These are phyloP conservation scores for Abscondita cerata DNA, from an alignment of 2,888 invertebrate species.

Conservation along the genomic window DNA sequence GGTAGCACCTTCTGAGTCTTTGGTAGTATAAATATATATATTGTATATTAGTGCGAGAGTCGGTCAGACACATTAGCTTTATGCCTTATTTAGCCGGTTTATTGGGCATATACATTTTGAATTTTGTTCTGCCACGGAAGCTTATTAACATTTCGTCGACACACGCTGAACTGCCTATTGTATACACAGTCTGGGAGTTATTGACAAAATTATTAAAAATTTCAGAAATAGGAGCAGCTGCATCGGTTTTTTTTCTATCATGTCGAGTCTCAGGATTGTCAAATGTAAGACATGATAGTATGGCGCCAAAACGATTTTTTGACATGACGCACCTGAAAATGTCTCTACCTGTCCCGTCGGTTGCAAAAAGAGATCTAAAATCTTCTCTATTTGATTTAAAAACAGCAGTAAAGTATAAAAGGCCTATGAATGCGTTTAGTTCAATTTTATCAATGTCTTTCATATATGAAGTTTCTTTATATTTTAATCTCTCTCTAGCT, in stretches of 20 bases:
- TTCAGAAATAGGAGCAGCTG: background rate
- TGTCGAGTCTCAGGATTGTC: background rate
- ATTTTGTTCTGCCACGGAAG: background rate
- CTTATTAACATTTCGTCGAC: background rate
- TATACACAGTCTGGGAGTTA: background rate
- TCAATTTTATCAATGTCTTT: no score
- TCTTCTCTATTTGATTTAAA: no score
- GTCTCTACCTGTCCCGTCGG: no score
- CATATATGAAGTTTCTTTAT: no score
- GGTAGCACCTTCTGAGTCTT: no score
- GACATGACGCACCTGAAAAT: no score
- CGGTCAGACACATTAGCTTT: background rate
- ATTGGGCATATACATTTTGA: background rate
- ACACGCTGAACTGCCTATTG: background rate
- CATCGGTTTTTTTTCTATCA: background rate
- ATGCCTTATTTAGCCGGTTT: background rate
- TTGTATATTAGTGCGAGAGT: background rate
- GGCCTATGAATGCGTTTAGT: no score
- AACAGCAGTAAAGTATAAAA: no score
- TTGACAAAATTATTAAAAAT: conserved; percentile 1
- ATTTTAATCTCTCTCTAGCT: no score
- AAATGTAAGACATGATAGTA: background rate
- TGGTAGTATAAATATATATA: background rate
- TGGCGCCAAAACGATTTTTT: no score
- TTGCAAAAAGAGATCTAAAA: no score